A percentile compares a stretch with the other conserved stretches of the same genome.
phyloP scores from a whole-genome alignment of 2,113 vertebrate species.

The Corvus cornix region DNA sequence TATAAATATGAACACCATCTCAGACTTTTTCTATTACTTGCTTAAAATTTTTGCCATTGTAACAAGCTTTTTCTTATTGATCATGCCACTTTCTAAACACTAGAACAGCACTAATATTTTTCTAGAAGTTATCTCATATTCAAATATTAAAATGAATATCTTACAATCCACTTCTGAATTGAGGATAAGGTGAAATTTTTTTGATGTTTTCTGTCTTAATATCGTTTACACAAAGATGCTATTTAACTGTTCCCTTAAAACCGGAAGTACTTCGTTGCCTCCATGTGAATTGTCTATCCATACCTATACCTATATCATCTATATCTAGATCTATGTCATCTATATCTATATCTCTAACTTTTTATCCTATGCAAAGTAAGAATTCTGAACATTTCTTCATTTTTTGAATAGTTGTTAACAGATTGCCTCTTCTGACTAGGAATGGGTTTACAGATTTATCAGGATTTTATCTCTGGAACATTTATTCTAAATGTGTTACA shows the following conservation, averaged over 20 bases:
- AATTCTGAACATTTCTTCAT: not conserved
- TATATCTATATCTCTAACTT: not conserved
- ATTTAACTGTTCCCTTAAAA: not conserved
- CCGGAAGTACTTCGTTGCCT: not conserved
- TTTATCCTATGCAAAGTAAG: not conserved
- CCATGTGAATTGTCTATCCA: not conserved
- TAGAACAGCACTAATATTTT: not conserved
- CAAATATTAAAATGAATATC: not conserved
- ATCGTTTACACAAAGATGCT: not conserved
- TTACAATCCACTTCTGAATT: accelerated
- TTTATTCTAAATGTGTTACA: not conserved
- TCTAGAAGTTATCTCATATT: not conserved
- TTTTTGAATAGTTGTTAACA: not conserved
- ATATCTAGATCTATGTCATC: not conserved
- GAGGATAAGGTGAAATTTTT: not conserved
- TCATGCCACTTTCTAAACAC: not conserved
- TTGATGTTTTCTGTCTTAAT: not conserved
- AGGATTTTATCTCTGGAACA: not conserved
- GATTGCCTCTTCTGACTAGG: not conserved
- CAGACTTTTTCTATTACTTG: not conserved
- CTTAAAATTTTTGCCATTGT: not conserved
- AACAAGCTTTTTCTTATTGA: not conserved
- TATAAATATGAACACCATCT: not conserved
- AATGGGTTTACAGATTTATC: not conserved
- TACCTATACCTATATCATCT: not conserved